These are phyloP conservation scores for Ctenopoma kingsleyae DNA, from an alignment of 2,797 vertebrate species.

Conservation along the genomic window DNA sequence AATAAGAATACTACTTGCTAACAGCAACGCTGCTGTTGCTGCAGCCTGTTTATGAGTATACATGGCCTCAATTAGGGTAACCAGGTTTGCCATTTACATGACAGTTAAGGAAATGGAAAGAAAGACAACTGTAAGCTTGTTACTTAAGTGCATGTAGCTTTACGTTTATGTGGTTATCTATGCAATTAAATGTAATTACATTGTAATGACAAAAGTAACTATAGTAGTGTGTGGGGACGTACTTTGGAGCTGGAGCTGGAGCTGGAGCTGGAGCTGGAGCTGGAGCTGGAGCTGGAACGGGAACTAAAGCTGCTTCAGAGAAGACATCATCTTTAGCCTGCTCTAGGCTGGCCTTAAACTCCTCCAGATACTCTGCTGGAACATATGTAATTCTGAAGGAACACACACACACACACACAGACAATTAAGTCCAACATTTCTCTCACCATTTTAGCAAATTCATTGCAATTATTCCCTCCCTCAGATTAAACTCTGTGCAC, in stretches of 20 bases:
- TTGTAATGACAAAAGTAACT: background rate
- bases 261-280: too few relatives aligned
- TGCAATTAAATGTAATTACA: background rate
- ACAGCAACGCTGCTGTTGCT: background rate
- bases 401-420: slow-evolving; percentile 58
- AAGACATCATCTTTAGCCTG: slow-evolving; percentile 78
- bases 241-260: slow-evolving; percentile 64
- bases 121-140: too few relatives aligned
- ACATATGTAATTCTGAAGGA: slow-evolving; percentile 93
- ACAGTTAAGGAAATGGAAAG: too few relatives aligned
- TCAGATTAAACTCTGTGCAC: slow-evolving; percentile 31
- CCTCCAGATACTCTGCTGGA: slow-evolving; percentile 92
- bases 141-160: background rate
- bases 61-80: too few relatives aligned
- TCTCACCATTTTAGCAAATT: background rate
- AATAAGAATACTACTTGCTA: background rate
- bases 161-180: background rate
- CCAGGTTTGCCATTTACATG: too few relatives aligned
- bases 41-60: too few relatives aligned
- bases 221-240: slow-evolving; percentile 17
- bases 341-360: slow-evolving; percentile 88
- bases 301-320: slow-evolving; percentile 42
- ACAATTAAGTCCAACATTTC: slow-evolving; percentile 21
- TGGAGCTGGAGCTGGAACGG: slow-evolving; percentile 33
- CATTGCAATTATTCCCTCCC: slow-evolving; percentile 10